Base-by-base conservation (phyloP, 2,888 invertebrate genomes). In the Ptilodon capucinus region DNA sequence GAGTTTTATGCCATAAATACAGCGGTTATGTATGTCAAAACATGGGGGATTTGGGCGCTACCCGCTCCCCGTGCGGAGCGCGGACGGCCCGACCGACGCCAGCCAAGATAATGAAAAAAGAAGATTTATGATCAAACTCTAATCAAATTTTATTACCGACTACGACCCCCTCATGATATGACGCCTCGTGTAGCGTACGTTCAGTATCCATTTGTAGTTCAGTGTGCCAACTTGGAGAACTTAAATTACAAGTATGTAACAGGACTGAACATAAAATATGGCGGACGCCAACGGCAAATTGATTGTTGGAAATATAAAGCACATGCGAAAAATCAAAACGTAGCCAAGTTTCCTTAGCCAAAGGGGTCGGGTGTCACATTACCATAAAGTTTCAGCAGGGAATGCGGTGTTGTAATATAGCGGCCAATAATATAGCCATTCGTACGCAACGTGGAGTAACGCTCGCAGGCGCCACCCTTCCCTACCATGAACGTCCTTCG, bases 41-140 rank as follows among this genome's bases (percentile, higher is more conserved):
- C 86, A 89, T 86, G 70, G 86, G 87, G 90, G 84, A 86, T 87
- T 80, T 76, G 81, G 79, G 76, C 67, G 75, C 76, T 72, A 74
- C 74, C 64, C 73, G 75, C 79, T 73, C 79, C 78, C 71, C 63
- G 35, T 17, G 35, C 34, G 14, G 14, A 5, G 51, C 71, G 66
- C 69, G 74, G 73, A 73, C 73, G 71, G 65, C 66, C 72, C 70
- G 77, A 77, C 77, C 64, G 75, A 75, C 79, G 81, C 74, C 74
- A 71, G 60, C 64, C 71, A 74, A 84, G 84, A 86, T 88, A 88
- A 89, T 88, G 87, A 88, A 86, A 91, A 89, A 81, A 85, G 83
- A 82, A 90, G 91, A 91, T 91, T 90, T 88, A 91, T 87, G 91
- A 84, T 84, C 79, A 79, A 68, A 81, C 70, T 84, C 80, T 87